phyloP scores from a whole-genome alignment of 2,797 vertebrate species.

The Coregonus ussuriensis region DNA sequence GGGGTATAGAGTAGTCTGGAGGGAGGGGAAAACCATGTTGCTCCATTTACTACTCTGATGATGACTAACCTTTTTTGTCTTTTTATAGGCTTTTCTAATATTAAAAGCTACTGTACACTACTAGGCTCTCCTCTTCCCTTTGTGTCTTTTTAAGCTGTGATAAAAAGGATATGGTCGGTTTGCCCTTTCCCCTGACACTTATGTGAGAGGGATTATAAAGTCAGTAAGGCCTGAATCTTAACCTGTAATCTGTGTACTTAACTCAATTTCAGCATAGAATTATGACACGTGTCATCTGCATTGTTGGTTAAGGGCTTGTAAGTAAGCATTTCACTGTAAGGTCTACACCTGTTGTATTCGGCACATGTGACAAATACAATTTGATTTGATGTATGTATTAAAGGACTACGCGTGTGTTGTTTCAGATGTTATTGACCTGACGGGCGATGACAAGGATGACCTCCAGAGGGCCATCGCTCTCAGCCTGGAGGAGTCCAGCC shows the following conservation, averaged over 20 bases:
- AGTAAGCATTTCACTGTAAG: no score
- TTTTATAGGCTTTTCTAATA: not conserved
- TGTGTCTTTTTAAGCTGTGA: not conserved
- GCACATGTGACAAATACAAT: no score
- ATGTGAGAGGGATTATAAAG: not conserved
- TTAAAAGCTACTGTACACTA: not conserved
- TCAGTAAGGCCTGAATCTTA: not conserved
- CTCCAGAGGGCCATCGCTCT: conserved; percentile 98
- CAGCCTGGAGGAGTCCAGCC: conserved; percentile 96
- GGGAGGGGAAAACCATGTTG: not conserved
- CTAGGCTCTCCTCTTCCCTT: not conserved
- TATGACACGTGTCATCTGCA: no score
- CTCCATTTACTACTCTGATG: not conserved
- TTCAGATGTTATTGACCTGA: conserved; percentile 98
- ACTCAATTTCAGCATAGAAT: no score
- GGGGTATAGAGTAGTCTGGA: not conserved
- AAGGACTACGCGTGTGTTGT: conserved; percentile 12
- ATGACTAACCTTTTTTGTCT: not conserved
- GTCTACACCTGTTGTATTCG: no score
- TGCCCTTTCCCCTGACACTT: not conserved
- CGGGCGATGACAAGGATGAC: conserved; percentile 99
- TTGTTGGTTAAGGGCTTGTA: not conserved
- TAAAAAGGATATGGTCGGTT: not conserved
- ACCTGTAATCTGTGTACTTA: no score
- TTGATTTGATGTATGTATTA: no score